phyloP scores from a whole-genome alignment of 2,113 vertebrate species.

The Falco punctatus region DNA sequence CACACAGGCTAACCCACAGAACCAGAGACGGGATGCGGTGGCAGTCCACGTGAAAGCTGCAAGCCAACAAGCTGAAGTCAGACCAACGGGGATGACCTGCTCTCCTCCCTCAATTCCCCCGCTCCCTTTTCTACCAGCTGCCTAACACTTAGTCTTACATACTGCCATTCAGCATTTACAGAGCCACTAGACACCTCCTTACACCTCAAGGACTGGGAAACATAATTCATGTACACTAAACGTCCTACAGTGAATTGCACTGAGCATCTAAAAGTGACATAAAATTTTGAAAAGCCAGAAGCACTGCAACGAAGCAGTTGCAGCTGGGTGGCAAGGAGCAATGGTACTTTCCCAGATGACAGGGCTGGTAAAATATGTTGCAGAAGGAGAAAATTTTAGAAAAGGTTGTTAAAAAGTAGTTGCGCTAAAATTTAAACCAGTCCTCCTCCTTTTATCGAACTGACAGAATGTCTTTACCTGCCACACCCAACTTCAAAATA shows the following conservation, averaged over 20 bases:
- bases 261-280: neutral
- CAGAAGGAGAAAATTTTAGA: neutral
- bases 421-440: neutral
- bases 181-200: neutral
- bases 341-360: neutral
- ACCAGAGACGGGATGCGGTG: neutral
- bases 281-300: neutral
- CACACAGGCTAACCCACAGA: neutral
- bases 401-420: neutral
- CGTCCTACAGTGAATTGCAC: neutral
- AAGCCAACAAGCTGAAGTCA: neutral
- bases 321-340: neutral
- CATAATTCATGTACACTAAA: neutral
- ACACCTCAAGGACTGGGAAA: neutral
- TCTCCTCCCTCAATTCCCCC: neutral
- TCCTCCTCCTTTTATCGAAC: neutral
- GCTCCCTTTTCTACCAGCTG: neutral
- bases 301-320: neutral
- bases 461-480: neutral
- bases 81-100: neutral
- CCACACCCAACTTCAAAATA: conserved; percentile 22
- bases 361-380: neutral
- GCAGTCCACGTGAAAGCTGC: neutral
- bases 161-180: neutral
- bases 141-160: neutral